Conservation (phyloP, 2,888 invertebrate genomes). For the Spisula subtruncata region DNA sequence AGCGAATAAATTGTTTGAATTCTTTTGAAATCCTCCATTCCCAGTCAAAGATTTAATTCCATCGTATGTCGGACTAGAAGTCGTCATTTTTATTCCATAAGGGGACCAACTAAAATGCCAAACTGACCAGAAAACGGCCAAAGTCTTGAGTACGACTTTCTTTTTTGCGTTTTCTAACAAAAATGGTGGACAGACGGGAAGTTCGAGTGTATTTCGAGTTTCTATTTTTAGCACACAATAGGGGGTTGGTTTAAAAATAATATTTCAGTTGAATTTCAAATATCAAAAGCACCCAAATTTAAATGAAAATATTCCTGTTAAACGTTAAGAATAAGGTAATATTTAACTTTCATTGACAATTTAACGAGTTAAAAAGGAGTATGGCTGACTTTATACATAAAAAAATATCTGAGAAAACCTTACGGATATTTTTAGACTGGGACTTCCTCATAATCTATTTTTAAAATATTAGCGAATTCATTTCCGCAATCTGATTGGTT, state of each 20-base stretch:
- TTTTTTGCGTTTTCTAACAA: conserved; percentile 39
- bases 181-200: conserved; percentile 58
- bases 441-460: conserved; percentile 24
- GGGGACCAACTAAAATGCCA: conserved; percentile 33
- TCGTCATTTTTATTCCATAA: conserved; percentile 46
- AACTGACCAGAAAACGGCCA: conserved; percentile 33
- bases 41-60: conserved; percentile 60
- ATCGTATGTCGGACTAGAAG: conserved; percentile 64
- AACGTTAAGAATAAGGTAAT: too few relatives aligned
- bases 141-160: conserved; percentile 24
- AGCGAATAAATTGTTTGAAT: conserved; percentile 79
- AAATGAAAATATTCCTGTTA: too few relatives aligned
- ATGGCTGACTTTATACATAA: too few relatives aligned
- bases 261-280: background rate
- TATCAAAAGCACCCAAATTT: too few relatives aligned
- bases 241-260: conserved; percentile 2
- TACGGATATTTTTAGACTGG: conserved; percentile 9
- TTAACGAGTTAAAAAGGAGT: too few relatives aligned
- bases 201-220: background rate
- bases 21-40: conserved; percentile 55
- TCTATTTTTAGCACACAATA: conserved; percentile 45
- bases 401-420: conserved; percentile 17
- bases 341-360: too few relatives aligned
- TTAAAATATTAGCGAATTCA: conserved; percentile 17
- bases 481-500: conserved; percentile 8